Conservation (phyloP, 2,797 vertebrate genomes). For the Pipistrellus nathusii region DNA sequence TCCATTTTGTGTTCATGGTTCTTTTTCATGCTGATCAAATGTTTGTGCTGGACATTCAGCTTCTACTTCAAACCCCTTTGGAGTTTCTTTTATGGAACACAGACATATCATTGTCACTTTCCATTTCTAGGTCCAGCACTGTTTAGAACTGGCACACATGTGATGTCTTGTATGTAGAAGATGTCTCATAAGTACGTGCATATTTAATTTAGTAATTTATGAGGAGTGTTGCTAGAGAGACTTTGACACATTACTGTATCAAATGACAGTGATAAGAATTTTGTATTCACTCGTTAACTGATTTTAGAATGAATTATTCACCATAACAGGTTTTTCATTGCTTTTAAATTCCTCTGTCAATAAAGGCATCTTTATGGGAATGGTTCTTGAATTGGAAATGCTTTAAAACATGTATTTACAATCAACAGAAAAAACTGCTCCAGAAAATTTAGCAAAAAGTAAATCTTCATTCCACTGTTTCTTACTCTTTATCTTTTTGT, state of each 20-base stretch:
- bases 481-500: not conserved
- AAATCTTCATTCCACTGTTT: not conserved
- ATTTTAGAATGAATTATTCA: not conserved
- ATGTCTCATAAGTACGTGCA: not conserved
- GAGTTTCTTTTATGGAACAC: not conserved
- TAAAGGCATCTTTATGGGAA: not conserved
- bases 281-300: not conserved
- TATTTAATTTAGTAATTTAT: conserved; percentile 7
- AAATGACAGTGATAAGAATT: not conserved
- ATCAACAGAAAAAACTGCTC: not conserved
- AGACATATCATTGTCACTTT: not conserved
- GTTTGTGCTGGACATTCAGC: not conserved
- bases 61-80: not conserved
- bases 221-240: not conserved
- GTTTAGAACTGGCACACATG: not conserved
- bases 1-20: not conserved
- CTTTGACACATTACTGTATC: not conserved
- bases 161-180: not conserved
- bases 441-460: conserved; percentile 32
- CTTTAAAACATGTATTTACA: not conserved
- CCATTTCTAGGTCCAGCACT: not conserved
- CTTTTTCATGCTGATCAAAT: conserved; percentile 4
- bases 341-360: conserved; percentile 25
- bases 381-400: conserved; percentile 28
- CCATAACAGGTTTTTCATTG: not conserved